Conservation (phyloP, 1,140 invertebrate species). For the Aleiodes sp. region DNA sequence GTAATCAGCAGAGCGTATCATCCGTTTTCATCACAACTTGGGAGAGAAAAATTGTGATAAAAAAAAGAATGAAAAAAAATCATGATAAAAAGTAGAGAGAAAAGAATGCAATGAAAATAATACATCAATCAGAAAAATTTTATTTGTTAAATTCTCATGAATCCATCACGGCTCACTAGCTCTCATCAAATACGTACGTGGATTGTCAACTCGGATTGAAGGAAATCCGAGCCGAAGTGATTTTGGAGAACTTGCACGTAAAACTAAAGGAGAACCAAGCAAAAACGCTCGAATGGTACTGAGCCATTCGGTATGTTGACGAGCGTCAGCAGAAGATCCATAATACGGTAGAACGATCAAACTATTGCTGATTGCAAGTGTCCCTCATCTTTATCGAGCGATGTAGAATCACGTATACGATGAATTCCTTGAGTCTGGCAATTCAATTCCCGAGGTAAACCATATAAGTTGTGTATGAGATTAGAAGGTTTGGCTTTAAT, state of each 20-base stretch:
- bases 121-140: not conserved
- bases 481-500: not conserved
- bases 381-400: not conserved
- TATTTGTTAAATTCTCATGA: not conserved
- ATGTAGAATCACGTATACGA: not conserved
- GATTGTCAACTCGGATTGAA: constrained; percentile 13
- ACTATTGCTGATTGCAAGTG: too few relatives aligned
- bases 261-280: not conserved
- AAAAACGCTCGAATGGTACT: not conserved
- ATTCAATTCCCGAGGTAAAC: not conserved
- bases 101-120: not conserved
- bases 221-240: not conserved
- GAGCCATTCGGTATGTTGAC: constrained; percentile 11
- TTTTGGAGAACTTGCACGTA: not conserved
- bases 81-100: not conserved
- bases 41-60: not conserved
- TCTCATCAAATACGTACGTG: not conserved
- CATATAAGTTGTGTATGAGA: not conserved
- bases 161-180: not conserved
- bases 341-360: too few relatives aligned
- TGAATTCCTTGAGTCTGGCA: not conserved
- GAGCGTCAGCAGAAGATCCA: constrained; percentile 4
- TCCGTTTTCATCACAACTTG: not conserved
- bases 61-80: constrained; percentile 12
- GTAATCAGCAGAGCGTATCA: constrained; percentile 19